Conservation (phyloP, 2,888 invertebrate genomes). For the Pecten maximus region DNA sequence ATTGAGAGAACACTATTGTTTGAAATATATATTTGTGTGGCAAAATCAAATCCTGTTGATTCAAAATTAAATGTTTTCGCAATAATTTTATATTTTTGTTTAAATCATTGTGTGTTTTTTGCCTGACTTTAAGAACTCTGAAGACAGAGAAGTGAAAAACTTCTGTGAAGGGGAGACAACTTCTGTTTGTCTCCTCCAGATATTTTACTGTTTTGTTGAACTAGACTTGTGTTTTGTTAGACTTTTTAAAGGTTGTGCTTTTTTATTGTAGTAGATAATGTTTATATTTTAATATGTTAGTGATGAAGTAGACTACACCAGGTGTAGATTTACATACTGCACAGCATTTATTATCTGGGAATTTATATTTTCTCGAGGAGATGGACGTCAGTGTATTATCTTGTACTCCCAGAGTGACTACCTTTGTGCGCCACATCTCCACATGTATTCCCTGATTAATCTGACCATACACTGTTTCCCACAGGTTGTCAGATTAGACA, state of each 20-base stretch:
- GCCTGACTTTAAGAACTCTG: background rate
- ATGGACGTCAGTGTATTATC: too few relatives aligned
- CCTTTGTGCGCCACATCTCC: too few relatives aligned
- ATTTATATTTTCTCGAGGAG: background rate
- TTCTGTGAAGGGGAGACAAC: background rate
- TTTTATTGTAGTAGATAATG: background rate
- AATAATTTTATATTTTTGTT: background rate
- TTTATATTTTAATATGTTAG: background rate
- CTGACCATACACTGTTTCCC: too few relatives aligned
- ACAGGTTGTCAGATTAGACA: too few relatives aligned
- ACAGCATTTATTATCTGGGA: background rate
- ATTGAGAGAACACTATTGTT: background rate
- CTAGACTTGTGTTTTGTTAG: constrained; percentile 1
- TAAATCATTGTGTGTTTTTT: background rate
- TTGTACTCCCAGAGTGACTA: too few relatives aligned
- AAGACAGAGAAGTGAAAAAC: background rate
- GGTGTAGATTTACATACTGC: background rate
- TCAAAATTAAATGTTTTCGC: background rate
- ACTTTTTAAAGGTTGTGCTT: constrained; percentile 10
- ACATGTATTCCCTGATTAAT: too few relatives aligned
- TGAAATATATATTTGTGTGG: background rate
- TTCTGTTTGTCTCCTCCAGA: background rate
- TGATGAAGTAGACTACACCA: background rate
- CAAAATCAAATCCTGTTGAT: background rate
- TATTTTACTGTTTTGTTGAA: constrained; percentile 13